phyloP scores from a whole-genome alignment of 2,888 invertebrate species.

The Thereva nobilitata region DNA sequence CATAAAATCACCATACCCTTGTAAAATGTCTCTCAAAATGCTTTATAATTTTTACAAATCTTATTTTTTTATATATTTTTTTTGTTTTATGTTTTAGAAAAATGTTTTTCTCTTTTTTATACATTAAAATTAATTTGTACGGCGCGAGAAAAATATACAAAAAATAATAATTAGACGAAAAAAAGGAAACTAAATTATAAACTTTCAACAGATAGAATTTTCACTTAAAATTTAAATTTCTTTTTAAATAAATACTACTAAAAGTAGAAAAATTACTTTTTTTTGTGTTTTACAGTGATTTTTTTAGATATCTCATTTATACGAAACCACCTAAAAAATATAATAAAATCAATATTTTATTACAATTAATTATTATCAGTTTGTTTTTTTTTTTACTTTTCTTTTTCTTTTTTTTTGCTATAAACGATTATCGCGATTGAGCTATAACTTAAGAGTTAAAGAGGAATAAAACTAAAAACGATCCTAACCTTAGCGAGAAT shows the following conservation, averaged over 20 bases:
- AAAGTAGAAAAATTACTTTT: constrained; percentile 16
- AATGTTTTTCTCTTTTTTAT: constrained; percentile 16
- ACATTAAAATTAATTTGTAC: constrained; percentile 42
- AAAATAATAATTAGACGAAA: neutral
- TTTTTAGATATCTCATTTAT: constrained; percentile 7
- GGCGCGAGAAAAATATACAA: constrained; percentile 29
- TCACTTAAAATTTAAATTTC: constrained; percentile 6
- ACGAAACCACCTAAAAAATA: constrained; percentile 31
- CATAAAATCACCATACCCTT: constrained; percentile 21
- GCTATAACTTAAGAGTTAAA: constrained; percentile 33
- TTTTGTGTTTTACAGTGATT: constrained; percentile 9
- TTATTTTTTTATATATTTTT: neutral
- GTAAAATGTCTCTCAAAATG: constrained; percentile 35
- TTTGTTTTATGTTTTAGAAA: neutral
- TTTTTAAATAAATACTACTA: constrained; percentile 31
- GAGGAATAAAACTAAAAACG: constrained; percentile 24
- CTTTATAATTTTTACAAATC: neutral
- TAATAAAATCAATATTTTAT: constrained; percentile 31
- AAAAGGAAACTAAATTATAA: constrained; percentile 21
- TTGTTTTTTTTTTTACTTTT: constrained; percentile 4
- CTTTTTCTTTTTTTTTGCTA: constrained; percentile 12
- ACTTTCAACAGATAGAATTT: constrained; percentile 17
- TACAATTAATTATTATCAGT: constrained; percentile 29
- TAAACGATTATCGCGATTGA: constrained; percentile 31
- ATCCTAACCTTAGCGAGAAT: constrained; percentile 32